Base-by-base conservation (phyloP, 2,113 vertebrate genomes). In the Mustela lutreola region DNA sequence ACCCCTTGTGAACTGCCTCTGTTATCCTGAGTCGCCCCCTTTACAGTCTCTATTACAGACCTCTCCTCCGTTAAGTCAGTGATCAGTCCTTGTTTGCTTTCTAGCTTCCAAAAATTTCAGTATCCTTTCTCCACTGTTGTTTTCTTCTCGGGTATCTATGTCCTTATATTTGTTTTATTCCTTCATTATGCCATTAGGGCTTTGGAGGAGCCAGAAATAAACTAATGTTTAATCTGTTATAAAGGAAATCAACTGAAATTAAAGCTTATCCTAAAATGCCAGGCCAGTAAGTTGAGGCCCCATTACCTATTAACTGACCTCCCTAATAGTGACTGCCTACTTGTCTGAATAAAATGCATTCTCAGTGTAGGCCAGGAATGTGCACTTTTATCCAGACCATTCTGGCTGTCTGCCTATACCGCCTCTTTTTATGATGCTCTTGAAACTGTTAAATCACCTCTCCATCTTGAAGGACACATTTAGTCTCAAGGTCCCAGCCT, bases 191-290 rank as follows among this genome's bases (percentile, higher is more conserved):
- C 28, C 50, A 65, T 39, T 45, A 93, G n/a, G 18, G 26, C 82
- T 94, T 80, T 89, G 39, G 45, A 84, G 14, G 19, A 93, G 89
- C 89, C 45, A 93, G 84, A 94, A 84, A 42, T 78, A 58, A 92
- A 65, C 6, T 42, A 45, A 84, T 50, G 26, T 73, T 80, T 58
- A 84, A 83, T 85, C 16, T 81, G 36, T 21, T 84, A 75, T 6
- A 7, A n/a, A 50, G 36, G 60, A 70, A 94, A 89, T 50, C 71
- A 92, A 65, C n/a, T 67, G 39, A 93, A 95, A n/a, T 79, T 85
- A 93, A 70, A 89, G 28, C 9, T 58, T 39, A 75, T 75, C 48
- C 48, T 80, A 96, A 85, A 96, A 91, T 65, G 73, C 65, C 73
- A 92, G 48, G 45, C 2, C 39, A 95, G 11, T 87, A 78, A 88